Base-by-base conservation (phyloP, 2,113 vertebrate species). In the Aptenodytes patagonicus region DNA sequence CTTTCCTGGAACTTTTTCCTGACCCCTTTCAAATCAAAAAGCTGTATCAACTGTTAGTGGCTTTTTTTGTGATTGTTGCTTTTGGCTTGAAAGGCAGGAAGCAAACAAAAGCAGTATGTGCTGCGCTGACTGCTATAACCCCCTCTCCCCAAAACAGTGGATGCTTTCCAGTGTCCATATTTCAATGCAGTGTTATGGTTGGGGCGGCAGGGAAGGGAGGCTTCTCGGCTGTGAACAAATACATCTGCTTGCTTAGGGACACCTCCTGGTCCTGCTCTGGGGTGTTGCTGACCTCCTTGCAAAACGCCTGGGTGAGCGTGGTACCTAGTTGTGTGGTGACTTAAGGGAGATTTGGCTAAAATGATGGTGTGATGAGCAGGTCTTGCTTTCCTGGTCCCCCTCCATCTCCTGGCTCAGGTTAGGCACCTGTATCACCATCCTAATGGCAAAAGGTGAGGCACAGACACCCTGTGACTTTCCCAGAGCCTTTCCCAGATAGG, bases 1-100 rank as follows among this genome's bases (percentile, higher is more conserved):
- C 18, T 95, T 96, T 92, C 93, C 82, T 92, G 93, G 42, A 95
- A 96, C 92, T 88, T 96, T 94, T 93, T 90, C 75, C 90, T 92
- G 84, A 96, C 66, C 71, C 77, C 82, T 83, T 94, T 93, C 40
- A 77, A 92, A 91, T 83, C 31, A 3, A 72, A 94, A 90, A 88
- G 75, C 96, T 91, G 90, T 96, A 93, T 96, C 92, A 88, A 96
- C 76, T 65, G 42, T 83, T 95, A 69, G 78, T 58, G 66, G 51
- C 44, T 93, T 96, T 93, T 92, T 91, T 90, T 52, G 70, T 38
- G 54, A 69, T 80, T 94, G 87, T 94, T 96, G 34, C 92, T 91
- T 88, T 97, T 93, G 87, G 75, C 87, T 80, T 73, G 70, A 85
- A 90, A 96, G 75, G 78, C 87, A 95, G 92, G 85, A 96, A 91